Evolutionary conservation across 2,797 vertebrate genomes (phyloP), one percentile per base, ranked within the genome.

Genomic region (Coregonus sp.): DNA sequence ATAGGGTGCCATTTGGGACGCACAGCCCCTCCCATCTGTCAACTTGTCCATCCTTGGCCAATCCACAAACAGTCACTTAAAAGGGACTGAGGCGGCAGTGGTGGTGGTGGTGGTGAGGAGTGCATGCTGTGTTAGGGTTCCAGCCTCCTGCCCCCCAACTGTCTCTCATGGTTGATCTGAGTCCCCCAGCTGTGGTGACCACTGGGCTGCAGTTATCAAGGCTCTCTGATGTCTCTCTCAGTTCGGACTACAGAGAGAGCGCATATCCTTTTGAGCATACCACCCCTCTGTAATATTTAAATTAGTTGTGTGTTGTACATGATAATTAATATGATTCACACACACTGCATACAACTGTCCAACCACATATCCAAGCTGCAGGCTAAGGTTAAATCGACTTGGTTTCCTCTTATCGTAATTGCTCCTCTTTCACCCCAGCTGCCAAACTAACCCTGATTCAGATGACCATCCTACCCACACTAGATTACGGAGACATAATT

Each of bases 121-220:
- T 77, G 80, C 85, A 76, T 0, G 74, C 82, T 88, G 84, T 72
- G 84, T 70, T 9, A 5, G 52, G 25, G 56, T 20, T 47, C 52
- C 4, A 88, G 89, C 80, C 82, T 74, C 80, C 1, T 70, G 73
- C 70, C 84, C 83, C 72, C 86, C 86, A 87, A 88, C 88, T 85
- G 86, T 78, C 82, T 85, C 81, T 81, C 68, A 75, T 70, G 78
- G 86, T 81, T 82, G 87, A 89, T 91, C 86, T 88, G 74, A 87
- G 82, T 50, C 78, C 85, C 81, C 84, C 84, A 82, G 86, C 87
- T 87, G 87, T 50, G 89, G 63, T 74, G 89, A 86, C 87, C 88
- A 90, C 87, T 82, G 74, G 76, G 84, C 85, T 80, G 79, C 85
- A 82, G 85, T 86, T 88, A 88, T 89, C 85, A 86, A 88, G 86